These are phyloP conservation scores for Enteromius treurensis DNA, from an alignment of 2,797 vertebrate genomes.

Conservation along the genomic window DNA sequence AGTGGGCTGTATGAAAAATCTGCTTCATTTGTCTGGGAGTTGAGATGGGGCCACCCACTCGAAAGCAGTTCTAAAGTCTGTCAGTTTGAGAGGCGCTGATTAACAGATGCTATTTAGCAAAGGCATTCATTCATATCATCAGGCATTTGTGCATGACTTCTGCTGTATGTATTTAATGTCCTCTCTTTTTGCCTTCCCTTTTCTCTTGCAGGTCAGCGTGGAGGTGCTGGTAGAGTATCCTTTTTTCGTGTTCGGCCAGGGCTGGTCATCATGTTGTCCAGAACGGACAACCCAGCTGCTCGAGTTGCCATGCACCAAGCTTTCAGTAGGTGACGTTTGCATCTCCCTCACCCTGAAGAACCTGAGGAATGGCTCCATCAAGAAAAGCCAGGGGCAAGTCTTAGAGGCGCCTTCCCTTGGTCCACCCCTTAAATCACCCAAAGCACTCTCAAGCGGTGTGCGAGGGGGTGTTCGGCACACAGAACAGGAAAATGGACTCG, in stretches of 20 bases:
- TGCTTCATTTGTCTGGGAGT: conserved; percentile 73
- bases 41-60: conserved; percentile 59
- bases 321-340: conserved; percentile 97
- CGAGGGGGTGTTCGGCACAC: conserved; percentile 74
- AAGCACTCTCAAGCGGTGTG: conserved; percentile 70
- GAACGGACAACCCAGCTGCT: conserved; percentile 96
- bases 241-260: conserved; percentile 99
- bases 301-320: conserved; percentile 96
- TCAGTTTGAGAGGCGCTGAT: conserved; percentile 42
- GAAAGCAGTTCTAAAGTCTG: conserved; percentile 52
- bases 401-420: conserved; percentile 77
- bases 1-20: conserved; percentile 68
- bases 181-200: neutral
- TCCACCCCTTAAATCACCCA: conserved; percentile 86
- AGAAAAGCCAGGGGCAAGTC: conserved; percentile 87
- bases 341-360: conserved; percentile 98
- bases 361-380: conserved; percentile 95
- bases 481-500: conserved; percentile 92
- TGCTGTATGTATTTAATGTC: conserved; percentile 22
- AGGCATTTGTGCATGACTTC: conserved; percentile 57
- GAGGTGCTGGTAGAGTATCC: conserved; percentile 98
- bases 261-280: conserved; percentile 98
- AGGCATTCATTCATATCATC: conserved; percentile 54
- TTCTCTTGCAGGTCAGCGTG: conserved; percentile 87
- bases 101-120: conserved; percentile 49